Evolutionary conservation across 1,140 invertebrate species (phyloP).

Genomic region (Calephelis virginiensis): DNA sequence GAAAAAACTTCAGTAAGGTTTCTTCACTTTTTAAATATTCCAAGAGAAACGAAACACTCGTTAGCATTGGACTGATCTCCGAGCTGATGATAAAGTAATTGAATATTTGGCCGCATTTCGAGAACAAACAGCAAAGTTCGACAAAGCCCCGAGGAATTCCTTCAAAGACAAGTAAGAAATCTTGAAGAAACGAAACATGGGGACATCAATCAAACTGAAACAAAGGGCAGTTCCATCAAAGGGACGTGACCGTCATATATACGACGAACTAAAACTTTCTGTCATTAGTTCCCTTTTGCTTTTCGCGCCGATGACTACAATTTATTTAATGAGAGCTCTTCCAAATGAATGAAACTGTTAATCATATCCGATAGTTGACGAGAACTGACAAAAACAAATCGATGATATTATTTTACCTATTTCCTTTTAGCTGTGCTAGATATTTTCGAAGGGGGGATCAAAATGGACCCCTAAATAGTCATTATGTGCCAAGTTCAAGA

Average conservation of each 20-base stretch:
- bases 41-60: slow-evolving; percentile 22
- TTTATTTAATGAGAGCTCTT: slow-evolving; percentile 16
- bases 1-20: no score
- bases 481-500: no score
- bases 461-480: neutral
- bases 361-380: neutral
- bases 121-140: slow-evolving; percentile 38
- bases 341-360: slow-evolving; percentile 2
- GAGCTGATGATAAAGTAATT: slow-evolving; percentile 39
- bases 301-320: slow-evolving; percentile 28
- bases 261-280: slow-evolving; percentile 34
- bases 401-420: no score
- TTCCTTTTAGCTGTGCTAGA: no score
- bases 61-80: slow-evolving; percentile 38
- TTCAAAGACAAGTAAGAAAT: slow-evolving; percentile 41
- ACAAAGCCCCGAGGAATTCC: slow-evolving; percentile 40
- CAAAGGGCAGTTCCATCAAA: slow-evolving; percentile 42
- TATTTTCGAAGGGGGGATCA: no score
- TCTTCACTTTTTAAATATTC: slow-evolving; percentile 2
- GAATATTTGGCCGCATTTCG: slow-evolving; percentile 38
- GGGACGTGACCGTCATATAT: slow-evolving; percentile 46
- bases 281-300: slow-evolving; percentile 42
- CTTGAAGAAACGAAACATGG: slow-evolving; percentile 43
- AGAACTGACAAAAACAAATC: neutral
- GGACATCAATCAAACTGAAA: slow-evolving; percentile 62